Conservation (phyloP, 2,797 vertebrate genomes). For the Etheostoma perlongum region DNA sequence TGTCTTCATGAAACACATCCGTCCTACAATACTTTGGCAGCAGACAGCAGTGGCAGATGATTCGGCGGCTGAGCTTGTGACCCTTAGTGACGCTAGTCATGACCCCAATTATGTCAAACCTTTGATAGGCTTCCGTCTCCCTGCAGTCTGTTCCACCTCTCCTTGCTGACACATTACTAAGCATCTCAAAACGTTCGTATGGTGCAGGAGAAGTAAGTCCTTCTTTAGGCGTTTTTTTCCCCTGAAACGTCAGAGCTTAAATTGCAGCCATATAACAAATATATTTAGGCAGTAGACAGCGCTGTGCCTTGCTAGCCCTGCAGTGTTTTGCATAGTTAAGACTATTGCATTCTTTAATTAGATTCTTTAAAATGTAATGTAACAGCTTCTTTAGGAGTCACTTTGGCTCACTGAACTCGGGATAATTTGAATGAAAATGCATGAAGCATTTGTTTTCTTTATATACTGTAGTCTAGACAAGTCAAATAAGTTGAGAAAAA, state of each 20-base stretch:
- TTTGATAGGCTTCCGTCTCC: constrained; percentile 41
- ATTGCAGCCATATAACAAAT: constrained; percentile 2
- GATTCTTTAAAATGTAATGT: background rate
- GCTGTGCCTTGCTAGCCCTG: background rate
- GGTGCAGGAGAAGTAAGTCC: background rate
- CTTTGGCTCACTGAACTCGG: background rate
- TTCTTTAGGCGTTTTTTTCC: constrained; percentile 4
- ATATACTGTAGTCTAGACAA: background rate
- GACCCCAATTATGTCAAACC: constrained; percentile 60
- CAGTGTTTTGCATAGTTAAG: background rate
- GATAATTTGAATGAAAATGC: background rate
- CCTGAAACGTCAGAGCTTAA: constrained; percentile 19
- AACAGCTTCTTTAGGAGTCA: background rate
- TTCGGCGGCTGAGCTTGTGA: constrained; percentile 20
- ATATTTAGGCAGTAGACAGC: background rate
- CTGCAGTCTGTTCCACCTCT: background rate
- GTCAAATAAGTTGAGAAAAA: background rate
- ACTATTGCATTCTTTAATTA: background rate
- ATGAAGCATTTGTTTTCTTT: background rate
- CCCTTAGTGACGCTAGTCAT: constrained; percentile 37
- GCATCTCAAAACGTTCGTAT: background rate
- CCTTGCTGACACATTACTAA: constrained; percentile 1
- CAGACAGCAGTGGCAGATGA: background rate
- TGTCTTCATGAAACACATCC: background rate
- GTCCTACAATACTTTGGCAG: background rate